Evolutionary conservation across 1,140 invertebrate species (phyloP), one percentile per base, ranked within the genome.

Genomic region (Caenorhabditis brenneri): DNA sequence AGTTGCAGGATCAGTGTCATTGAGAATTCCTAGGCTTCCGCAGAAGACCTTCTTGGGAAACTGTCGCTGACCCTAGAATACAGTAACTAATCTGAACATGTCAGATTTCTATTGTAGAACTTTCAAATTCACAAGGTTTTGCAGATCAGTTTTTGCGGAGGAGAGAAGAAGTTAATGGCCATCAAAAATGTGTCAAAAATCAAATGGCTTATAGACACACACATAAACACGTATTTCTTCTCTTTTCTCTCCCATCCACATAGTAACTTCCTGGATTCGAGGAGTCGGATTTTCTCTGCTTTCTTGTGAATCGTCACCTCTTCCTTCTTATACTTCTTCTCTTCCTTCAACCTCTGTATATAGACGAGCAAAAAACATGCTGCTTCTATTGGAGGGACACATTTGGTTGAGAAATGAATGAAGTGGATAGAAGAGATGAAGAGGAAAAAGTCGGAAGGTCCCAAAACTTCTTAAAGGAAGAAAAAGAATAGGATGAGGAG

Each of bases 341-440:
- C 10, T 29, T 19, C 24, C 36, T 42, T 74, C 33, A 42, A 74
- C 65, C 65, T 39, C 29, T 36, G 24, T 24, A 65, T 65, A 36
- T 65, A 74, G 22, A 74, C 65, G 65, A 74, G 65, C 65, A 74
- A 46, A 74, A 74, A 74, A 74, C 65, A 74, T 39, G 36, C 65
- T 24, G 22, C 22, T 74, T 65, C 49, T 51, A 22, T 16, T 16
- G n/a, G 53, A 15, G 5, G 22, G 36, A 31, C 29, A 74, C n/a
- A 24, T 74, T 74, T 42, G 65, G 36, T 42, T 74, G 36, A 74
- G 65, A 74, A 39, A 74, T 74, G 31, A 65, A 65, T 65, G 33
- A 42, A 74, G 33, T 74, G 65, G 65, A 42, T 74, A 24, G 24
- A 36, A 74, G 15, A 19, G 10, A 42, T 6, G 9, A 24, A 31